These are phyloP conservation scores for Macaria notata DNA, from an alignment of 2,888 invertebrate genomes.

Conservation along the genomic window DNA sequence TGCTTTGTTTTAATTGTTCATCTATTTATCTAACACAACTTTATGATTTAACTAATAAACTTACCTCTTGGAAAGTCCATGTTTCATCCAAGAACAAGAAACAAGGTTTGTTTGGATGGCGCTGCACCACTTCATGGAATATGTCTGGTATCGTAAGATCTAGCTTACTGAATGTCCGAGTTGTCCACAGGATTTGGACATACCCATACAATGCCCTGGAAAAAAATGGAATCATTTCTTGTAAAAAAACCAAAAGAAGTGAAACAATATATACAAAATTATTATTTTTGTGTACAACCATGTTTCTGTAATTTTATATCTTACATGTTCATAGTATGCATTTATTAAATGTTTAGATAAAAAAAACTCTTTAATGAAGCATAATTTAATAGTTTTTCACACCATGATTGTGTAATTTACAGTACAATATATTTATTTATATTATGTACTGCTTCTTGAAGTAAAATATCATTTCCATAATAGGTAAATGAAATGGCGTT, in stretches of 20 bases:
- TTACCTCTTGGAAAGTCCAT: constrained; percentile 93
- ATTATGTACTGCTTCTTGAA: background rate
- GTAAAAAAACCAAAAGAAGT: background rate
- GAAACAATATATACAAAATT: too few species aligned
- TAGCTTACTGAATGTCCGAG: constrained; percentile 84
- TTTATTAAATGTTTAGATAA: background rate
- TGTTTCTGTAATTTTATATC: too few species aligned
- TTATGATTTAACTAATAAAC: background rate
- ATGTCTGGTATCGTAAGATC: constrained; percentile 90
- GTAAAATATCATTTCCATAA: background rate
- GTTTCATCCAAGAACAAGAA: constrained; percentile 91
- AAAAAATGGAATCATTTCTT: background rate
- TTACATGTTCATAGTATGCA: too few species aligned
- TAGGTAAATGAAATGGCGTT: background rate
- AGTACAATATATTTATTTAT: too few species aligned
- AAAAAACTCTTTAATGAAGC: background rate
- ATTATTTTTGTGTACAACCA: too few species aligned
- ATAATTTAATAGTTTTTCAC: too few species aligned
- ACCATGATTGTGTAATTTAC: too few species aligned
- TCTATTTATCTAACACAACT: too few species aligned
- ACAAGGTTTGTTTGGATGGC: constrained; percentile 91
- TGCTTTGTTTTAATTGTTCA: too few species aligned
- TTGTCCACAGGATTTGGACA: constrained; percentile 84
- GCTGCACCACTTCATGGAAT: constrained; percentile 88
- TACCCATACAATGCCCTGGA: constrained; percentile 86